Base-by-base conservation (phyloP, 30 jellyfish, hydroid and myxozoan species). In the Hydractinia echinata region DNA sequence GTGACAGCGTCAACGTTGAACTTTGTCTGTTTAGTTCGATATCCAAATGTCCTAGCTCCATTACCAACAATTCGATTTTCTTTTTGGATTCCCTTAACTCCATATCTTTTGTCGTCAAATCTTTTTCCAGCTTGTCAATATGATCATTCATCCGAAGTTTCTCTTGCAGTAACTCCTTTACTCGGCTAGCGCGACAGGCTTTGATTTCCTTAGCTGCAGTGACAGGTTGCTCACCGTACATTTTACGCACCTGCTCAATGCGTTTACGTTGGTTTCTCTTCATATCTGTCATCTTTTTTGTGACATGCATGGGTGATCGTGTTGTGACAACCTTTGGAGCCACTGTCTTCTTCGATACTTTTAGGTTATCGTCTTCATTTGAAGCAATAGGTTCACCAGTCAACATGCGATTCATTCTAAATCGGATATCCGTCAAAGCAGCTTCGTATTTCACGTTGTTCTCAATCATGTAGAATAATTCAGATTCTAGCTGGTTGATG, bases 401-500 rank as follows among this genome's bases (percentile, higher is more conserved):
- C 51, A 50, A 50, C 11, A 50, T 8, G 15, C 18, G 8, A 58
- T 50, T 71, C 11, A 68, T 11, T 61, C 53, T 80, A 58, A 18
- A 4, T 9, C 70, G 66, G 55, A 87, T 86, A 5, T 87, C 95
- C 55, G 51, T 72, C 52, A 93, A 70, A 48, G 89, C 87, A 51
- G 94, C 86, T 64, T 93, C 99, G 15, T 88, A 79, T 54, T 87
- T 67, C 61, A 93, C 84, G 21, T 86, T 85, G 55, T 88, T 80
- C 78, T 93, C 99, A 16, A 88, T 93, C 8, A 95, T 95, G 39
- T 80, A 86, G 70, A 93, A 93, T 19, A 93, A 76, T 84, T 93
- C 99, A 8, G 90, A 76, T 82, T 93, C 99, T 53, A 93, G 81
- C 10, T 94, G 82, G 14, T 80, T 83, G 30, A 88, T 89, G 30